Base-by-base conservation (phyloP, 2,113 vertebrate genomes). In the Oenanthe oenanthe region DNA sequence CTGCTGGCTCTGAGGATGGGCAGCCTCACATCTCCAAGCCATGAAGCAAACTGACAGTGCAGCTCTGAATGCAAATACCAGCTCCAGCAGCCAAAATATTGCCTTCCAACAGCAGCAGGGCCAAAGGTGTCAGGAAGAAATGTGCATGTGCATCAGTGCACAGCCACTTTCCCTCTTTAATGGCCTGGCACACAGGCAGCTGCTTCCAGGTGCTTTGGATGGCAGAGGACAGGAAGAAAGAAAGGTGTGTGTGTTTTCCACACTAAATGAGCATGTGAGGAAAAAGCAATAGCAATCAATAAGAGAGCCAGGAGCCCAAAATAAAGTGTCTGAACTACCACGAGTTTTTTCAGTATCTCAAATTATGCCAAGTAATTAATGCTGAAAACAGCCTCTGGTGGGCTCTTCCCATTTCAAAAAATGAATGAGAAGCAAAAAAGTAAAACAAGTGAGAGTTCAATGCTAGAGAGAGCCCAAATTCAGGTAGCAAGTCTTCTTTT, bases 291-390 rank as follows among this genome's bases (percentile, higher is more conserved):
- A 80, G 42, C 54, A 63, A 56, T 78, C 77, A 79, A 8, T 42
- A 61, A 50, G 42, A 38, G 50, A 87, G 26, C 28, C 60, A 51
- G 31, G 3, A 83, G 48, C 45, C 17, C 48, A 58, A 84, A 93
- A 75, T 32, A 25, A 73, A 81, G 50, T 5, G 6, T 31, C 62
- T 72, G 53, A 92, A 76, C 31, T 50, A 36, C 20, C 18, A 43
- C 0, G 18, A 67, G 34, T 80, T 96, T 80, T 62, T 54, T 71
- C 74, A 77, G 38, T 32, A 38, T 24, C 36, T 62, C 85, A 88
- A 73, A 83, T 77, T 56, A 67, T 40, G 43, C n/a, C 75, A 88
- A 57, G 26, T 86, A 92, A 91, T 85, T 93, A 91, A 80, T 74
- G n/a, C 17, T 77, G 72, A 73, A 83, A 84, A 86, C 50, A 82